Base-by-base conservation (phyloP, 2,888 invertebrate species). In the Heliconius erato region DNA sequence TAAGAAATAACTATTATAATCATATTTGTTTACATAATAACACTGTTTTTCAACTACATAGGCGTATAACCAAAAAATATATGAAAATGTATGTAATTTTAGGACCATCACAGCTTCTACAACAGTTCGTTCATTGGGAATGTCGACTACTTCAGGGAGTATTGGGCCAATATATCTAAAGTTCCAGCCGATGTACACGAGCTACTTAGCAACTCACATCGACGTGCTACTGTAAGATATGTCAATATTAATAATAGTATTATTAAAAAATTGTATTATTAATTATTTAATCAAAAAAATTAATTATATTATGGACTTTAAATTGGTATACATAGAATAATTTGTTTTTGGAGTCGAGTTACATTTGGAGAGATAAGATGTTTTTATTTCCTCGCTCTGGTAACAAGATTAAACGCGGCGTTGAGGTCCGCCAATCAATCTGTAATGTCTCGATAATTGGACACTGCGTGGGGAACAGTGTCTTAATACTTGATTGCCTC, bases 101-200 rank as follows among this genome's bases (percentile, higher is more conserved):
- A 98, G 97, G 98, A 98, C 89, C 94, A 96, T 84, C 98, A 98
- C 91, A 94, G 96, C 79, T 98, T 98, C 94, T 98, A 98, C 95
- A 98, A 98, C 91, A 98, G 98, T 88, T 95, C 97, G 0, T 97
- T 97, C 87, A 96, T 97, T 84, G 96, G 97, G 4, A 97, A 97
- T 91, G 92, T 95, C 82, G 92, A 93, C 0, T 94, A 96, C 85
- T 97, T 97, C 79, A 95, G 96, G 67, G 93, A 96, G 71, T 97
- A 97, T 90, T 99, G 98, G 98, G 96, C 97, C 1, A 97, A 98
- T 88, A 96, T 98, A 89, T 96, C 96, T 54, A 91, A 96, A 84
- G 93, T 95, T 3, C 95, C 97, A 83, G 96, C 97, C 0, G 96
- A 96, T 79, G 92, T 97, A 1, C 98, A 98, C 90, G 94, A 96